Evolutionary conservation across 37 sponge, comb jelly and placozoan species (phyloP).

Genomic region (Cliona cf. orientalis): DNA sequence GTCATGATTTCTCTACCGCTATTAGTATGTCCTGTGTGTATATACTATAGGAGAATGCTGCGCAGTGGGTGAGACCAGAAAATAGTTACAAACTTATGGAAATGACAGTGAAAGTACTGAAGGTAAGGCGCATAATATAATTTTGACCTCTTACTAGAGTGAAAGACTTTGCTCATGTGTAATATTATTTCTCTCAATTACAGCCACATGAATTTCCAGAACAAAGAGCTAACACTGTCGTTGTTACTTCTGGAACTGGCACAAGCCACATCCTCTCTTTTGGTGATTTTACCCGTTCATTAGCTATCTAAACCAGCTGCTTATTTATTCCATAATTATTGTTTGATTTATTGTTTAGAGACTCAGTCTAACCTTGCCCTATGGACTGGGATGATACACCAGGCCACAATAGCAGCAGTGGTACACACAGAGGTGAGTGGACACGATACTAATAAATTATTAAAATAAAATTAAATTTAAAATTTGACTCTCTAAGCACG

Average conservation of each 20-base stretch:
- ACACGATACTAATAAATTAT: no score
- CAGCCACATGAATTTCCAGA: conserved; percentile 22
- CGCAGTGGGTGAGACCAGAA: conserved; percentile 50
- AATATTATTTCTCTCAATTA: not conserved
- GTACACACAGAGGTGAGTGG: conserved; percentile 14
- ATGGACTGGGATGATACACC: conserved; percentile 32
- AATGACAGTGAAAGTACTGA: conserved; percentile 22
- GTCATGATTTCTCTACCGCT: not conserved
- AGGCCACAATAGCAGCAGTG: conserved; percentile 27
- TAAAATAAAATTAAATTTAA: no score
- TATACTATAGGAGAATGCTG: not conserved
- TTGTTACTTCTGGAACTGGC: conserved; percentile 39
- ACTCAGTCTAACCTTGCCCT: not conserved
- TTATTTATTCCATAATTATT: not conserved
- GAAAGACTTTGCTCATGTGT: not conserved
- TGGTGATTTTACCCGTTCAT: no score
- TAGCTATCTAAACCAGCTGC: not conserved
- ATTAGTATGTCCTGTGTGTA: not conserved
- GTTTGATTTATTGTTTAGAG: conserved; percentile 1
- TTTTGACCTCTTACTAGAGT: not conserved
- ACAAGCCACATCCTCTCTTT: conserved; percentile 47
- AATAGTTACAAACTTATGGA: conserved; percentile 26
- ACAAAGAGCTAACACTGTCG: conserved; percentile 32
- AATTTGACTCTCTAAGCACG: no score
- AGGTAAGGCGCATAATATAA: conserved; percentile 11